A percentile compares a stretch with the other conserved stretches of the same genome.
phyloP scores from a whole-genome alignment of 2,797 vertebrate species.

The Fratercula arctica region DNA sequence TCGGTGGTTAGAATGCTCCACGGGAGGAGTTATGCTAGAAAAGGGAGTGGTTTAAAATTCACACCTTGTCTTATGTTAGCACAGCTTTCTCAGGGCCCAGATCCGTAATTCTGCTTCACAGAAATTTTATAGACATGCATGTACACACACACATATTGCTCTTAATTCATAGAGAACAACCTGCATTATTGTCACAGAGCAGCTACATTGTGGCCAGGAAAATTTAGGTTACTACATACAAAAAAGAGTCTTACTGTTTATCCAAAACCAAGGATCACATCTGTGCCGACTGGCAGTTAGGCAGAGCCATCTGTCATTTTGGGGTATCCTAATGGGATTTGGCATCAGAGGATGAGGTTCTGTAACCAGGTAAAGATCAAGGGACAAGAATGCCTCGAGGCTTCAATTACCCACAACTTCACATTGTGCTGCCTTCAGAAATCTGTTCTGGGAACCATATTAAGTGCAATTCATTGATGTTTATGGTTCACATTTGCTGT shows the following conservation, averaged over 20 bases:
- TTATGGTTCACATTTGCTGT: not conserved
- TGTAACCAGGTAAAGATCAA: constrained; percentile 70
- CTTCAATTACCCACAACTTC: constrained; percentile 71
- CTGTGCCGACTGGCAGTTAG: constrained; percentile 74
- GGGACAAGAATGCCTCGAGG: constrained; percentile 74
- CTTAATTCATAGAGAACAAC: not conserved
- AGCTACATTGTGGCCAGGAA: constrained; percentile 36
- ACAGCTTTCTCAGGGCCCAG: not conserved
- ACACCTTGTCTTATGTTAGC: not conserved
- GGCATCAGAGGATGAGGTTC: constrained; percentile 74
- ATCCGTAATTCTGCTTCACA: not conserved
- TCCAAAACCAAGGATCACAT: constrained; percentile 72
- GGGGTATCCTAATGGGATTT: constrained; percentile 80
- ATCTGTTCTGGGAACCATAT: constrained; percentile 34
- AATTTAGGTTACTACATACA: constrained; percentile 74
- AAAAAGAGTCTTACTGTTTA: constrained; percentile 55
- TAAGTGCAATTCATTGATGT: constrained; percentile 40
- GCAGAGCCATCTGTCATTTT: constrained; percentile 80
- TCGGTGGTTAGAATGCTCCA: not conserved
- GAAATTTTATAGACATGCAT: not conserved
- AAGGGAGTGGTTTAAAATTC: not conserved
- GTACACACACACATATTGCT: not conserved
- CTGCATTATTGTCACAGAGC: not conserved
- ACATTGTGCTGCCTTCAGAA: constrained; percentile 66
- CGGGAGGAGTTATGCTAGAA: not conserved